These are phyloP conservation scores for Lycophotia porphyrea DNA, from an alignment of 2,888 invertebrate species.

Conservation along the genomic window DNA sequence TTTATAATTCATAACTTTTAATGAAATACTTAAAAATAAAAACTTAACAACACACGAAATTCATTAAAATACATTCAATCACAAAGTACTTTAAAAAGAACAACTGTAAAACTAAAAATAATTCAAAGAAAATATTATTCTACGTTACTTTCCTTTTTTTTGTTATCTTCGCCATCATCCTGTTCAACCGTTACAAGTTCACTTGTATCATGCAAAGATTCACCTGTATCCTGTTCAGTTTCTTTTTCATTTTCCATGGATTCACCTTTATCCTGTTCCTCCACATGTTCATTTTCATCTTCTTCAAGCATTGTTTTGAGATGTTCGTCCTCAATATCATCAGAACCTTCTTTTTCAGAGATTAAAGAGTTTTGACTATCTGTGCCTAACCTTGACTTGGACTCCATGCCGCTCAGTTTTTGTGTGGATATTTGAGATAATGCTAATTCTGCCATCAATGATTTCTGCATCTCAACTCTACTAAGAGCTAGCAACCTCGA, in stretches of 20 bases:
- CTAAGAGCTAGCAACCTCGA: constrained; percentile 78
- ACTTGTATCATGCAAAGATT: background rate
- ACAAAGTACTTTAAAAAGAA: constrained; percentile 18
- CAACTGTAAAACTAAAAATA: constrained; percentile 8
- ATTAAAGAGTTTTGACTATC: constrained; percentile 1
- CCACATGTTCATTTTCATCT: background rate
- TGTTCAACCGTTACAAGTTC: background rate
- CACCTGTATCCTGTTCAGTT: too few relatives aligned
- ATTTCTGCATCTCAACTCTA: constrained; percentile 83
- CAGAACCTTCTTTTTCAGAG: constrained; percentile 38
- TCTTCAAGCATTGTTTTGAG: constrained; percentile 34
- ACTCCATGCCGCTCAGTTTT: background rate
- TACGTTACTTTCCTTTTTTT: background rate
- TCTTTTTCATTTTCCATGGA: too few relatives aligned
- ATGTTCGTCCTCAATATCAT: constrained; percentile 49
- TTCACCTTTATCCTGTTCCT: background rate
- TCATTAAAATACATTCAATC: background rate
- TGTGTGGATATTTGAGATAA: constrained; percentile 73
- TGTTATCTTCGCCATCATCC: background rate
- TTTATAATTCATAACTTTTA: background rate
- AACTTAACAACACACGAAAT: background rate
- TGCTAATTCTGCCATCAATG: constrained; percentile 83
- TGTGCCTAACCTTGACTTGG: constrained; percentile 26
- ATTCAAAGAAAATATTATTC: constrained; percentile 11
- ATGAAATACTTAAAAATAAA: background rate